Percentiles rank a stretch among this genome's conserved stretches.
These are phyloP conservation scores for Chalcis sispes DNA, from an alignment of 2,888 invertebrate genomes.

Conservation along the genomic window DNA sequence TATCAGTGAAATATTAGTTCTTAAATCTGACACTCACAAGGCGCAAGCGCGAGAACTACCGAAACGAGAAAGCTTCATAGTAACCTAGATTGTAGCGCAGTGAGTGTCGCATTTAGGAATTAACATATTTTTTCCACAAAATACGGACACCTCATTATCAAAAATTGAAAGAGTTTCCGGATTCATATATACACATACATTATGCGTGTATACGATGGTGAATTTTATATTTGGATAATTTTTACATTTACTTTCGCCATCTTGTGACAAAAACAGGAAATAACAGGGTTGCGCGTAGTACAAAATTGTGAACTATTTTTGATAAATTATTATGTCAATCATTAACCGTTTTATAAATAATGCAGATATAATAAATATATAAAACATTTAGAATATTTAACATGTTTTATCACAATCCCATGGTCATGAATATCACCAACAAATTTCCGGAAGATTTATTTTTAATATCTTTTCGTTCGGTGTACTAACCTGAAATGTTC, in stretches of 20 bases:
- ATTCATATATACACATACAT: too few relatives aligned
- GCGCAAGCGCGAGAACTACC: too few relatives aligned
- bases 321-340: slow-evolving; percentile 48
- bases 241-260: slow-evolving; percentile 7
- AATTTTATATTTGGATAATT: not conserved
- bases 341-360: slow-evolving; percentile 28
- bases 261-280: slow-evolving; percentile 23
- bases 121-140: too few relatives aligned
- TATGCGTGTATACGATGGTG: too few relatives aligned
- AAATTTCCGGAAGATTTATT: slow-evolving; percentile 17
- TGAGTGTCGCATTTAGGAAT: too few relatives aligned
- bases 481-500: slow-evolving; percentile 53
- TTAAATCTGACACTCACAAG: too few relatives aligned
- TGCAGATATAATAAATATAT: slow-evolving; percentile 17
- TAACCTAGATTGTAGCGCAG: too few relatives aligned
- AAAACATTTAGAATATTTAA: slow-evolving; percentile 9
- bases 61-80: too few relatives aligned
- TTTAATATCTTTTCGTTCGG: slow-evolving; percentile 7
- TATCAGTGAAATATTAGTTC: too few relatives aligned
- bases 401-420: slow-evolving; percentile 2
- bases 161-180: too few relatives aligned
- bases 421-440: slow-evolving; percentile 7
- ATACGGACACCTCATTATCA: too few relatives aligned
- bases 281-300: slow-evolving; percentile 45
- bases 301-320: slow-evolving; percentile 50